A percentile compares a stretch with the other conserved stretches of the same genome.
Evolutionary conservation across 2,888 invertebrate species (phyloP).

Genomic region (Vanessa cardui): DNA sequence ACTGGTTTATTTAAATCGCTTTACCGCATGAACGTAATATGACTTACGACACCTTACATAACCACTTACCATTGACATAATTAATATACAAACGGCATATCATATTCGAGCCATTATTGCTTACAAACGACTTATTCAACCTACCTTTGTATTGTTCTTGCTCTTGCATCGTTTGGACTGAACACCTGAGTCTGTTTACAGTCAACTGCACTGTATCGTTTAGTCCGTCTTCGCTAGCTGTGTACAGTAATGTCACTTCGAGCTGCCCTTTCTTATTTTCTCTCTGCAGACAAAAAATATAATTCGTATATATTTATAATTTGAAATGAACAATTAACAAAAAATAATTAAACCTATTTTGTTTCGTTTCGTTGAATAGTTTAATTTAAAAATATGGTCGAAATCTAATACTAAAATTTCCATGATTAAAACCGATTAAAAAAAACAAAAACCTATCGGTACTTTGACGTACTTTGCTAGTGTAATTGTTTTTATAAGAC

Average conservation of each 20-base stretch:
- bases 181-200: slow-evolving; percentile 85
- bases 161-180: slow-evolving; percentile 87
- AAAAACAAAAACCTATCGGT: no score
- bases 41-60: no score
- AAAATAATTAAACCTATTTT: no score
- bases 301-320: not conserved
- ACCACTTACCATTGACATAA: no score
- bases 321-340: no score
- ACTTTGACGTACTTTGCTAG: no score
- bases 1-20: no score
- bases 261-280: slow-evolving; percentile 87
- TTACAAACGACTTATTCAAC: not conserved
- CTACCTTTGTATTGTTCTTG: slow-evolving; percentile 86
- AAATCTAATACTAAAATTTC: not conserved
- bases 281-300: slow-evolving; percentile 68
- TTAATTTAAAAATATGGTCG: not conserved
- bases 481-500: no score
- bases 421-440: no score
- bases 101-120: not conserved
- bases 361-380: no score
- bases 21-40: no score
- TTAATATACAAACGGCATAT: no score
- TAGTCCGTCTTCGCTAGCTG: slow-evolving; percentile 85
- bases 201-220: slow-evolving; percentile 85
- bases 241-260: slow-evolving; percentile 85